Evolutionary conservation across 2,797 vertebrate species (phyloP).

Genomic region (Percopsis omiscomaycus): DNA sequence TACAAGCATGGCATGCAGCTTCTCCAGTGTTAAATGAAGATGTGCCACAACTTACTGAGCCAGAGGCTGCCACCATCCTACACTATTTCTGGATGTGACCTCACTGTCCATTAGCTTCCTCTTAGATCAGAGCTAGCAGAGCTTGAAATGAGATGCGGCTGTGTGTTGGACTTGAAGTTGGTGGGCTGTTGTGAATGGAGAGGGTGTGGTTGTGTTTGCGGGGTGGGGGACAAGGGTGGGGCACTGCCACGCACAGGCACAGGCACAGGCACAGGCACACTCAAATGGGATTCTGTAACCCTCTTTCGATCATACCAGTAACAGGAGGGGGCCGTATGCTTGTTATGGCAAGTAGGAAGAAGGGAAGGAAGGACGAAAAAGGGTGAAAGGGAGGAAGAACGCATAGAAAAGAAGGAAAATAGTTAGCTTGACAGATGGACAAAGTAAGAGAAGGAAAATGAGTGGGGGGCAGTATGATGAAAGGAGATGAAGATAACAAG

Average conservation of each 20-base stretch:
- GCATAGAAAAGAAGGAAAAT: neutral
- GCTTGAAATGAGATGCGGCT: conserved; percentile 36
- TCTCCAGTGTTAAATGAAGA: neutral
- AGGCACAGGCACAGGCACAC: conserved; percentile 10
- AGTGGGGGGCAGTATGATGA: conserved; percentile 7
- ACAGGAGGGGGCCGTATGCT: conserved; percentile 57
- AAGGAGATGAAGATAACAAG: conserved; percentile 42
- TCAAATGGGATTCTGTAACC: conserved; percentile 40
- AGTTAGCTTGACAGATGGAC: neutral
- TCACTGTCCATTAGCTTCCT: conserved; percentile 27
- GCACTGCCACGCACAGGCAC: conserved; percentile 11
- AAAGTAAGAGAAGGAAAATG: neutral
- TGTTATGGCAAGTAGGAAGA: conserved; percentile 61
- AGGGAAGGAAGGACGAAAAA: conserved; percentile 28
- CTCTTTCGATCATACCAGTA: conserved; percentile 60
- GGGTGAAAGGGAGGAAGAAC: conserved; percentile 1
- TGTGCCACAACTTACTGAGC: conserved; percentile 12
- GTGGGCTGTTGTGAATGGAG: conserved; percentile 43
- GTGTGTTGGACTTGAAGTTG: conserved; percentile 26
- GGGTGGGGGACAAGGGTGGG: conserved; percentile 53
- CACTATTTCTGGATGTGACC: conserved; percentile 30
- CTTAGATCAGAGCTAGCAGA: conserved; percentile 39
- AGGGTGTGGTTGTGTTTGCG: conserved; percentile 46
- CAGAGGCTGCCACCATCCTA: conserved; percentile 17
- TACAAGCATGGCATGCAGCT: too few species aligned